Evolutionary conservation across 1,140 invertebrate species (phyloP), one percentile per base, ranked within the genome.

Genomic region (Heliconius congener): DNA sequence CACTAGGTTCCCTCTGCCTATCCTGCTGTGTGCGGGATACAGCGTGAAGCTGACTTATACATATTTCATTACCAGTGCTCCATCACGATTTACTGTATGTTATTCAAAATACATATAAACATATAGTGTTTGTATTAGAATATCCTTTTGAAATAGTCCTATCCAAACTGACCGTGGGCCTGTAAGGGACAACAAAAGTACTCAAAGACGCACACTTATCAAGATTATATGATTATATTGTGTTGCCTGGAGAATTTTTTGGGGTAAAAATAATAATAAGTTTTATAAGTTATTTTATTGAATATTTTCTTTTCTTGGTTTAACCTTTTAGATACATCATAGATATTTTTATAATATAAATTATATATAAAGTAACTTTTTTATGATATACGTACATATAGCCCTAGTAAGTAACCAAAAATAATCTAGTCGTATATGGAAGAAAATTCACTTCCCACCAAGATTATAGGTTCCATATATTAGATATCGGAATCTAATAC

Each of bases 71-170:
- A 16, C 42, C 42, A 46, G 3, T 46, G 42, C 3, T 16, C 42
- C 13, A 16, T 46, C 42, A 1, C 42, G 13, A 46, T 46, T 46
- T 46, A 46, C 42, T 46, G 3, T 16, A 19, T 52, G 5, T 52
- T 52, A 19, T 52, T 52, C 18, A 52, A 57, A 9, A 57, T 3
- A 57, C 9, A 23, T 55, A 55, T 23, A n/a, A 57, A 57, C 9
- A 23, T 23, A 23, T 8, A 2, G 9, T 23, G 9, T 66, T 30
- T 66, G 30, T 30, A 30, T 66, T 66, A 66, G 23, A 66, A 66
- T 66, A 66, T 66, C 60, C 60, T 27, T 66, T 66, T 11, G 27
- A 66, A 66, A 66, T 30, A 66, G 27, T 66, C 60, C 60, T 66
- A 66, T 66, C 60, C 60, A 66, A 66, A 66, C 60, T 66, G 27